These are phyloP conservation scores for Seriola aureovittata DNA, from an alignment of 2,113 vertebrate species.

Conservation along the genomic window DNA sequence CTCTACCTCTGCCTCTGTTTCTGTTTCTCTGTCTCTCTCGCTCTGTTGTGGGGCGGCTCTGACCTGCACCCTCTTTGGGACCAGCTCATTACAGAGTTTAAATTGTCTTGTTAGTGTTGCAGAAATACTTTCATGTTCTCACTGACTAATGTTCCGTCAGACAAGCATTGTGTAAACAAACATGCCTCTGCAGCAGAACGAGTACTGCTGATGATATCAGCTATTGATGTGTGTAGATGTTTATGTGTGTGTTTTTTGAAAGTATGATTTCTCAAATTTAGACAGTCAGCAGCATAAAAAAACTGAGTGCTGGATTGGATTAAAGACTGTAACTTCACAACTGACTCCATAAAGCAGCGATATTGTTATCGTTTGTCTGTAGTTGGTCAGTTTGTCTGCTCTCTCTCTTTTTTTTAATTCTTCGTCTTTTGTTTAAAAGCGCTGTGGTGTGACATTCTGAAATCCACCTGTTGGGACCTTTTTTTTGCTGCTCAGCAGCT, in stretches of 20 bases:
- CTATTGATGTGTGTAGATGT: constrained; percentile 23
- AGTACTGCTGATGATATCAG: constrained; percentile 29
- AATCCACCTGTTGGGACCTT: background rate
- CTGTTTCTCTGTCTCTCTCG: background rate
- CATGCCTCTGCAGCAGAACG: constrained; percentile 32
- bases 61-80: constrained; percentile 42
- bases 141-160: constrained; percentile 52
- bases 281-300: constrained; percentile 32
- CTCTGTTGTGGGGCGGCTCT: constrained; percentile 21
- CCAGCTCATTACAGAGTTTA: constrained; percentile 62
- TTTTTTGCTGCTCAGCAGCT: background rate
- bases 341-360: background rate
- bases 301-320: background rate
- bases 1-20: background rate
- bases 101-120: constrained; percentile 58
- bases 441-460: background rate
- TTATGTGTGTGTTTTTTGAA: background rate
- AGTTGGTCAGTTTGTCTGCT: background rate
- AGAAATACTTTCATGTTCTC: constrained; percentile 50
- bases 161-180: constrained; percentile 34
- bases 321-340: background rate
- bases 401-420: background rate
- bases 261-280: constrained; percentile 27
- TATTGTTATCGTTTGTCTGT: background rate
- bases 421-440: background rate